phyloP scores from a whole-genome alignment of 1,140 invertebrate genomes.

The Lepidurus arcticus region DNA sequence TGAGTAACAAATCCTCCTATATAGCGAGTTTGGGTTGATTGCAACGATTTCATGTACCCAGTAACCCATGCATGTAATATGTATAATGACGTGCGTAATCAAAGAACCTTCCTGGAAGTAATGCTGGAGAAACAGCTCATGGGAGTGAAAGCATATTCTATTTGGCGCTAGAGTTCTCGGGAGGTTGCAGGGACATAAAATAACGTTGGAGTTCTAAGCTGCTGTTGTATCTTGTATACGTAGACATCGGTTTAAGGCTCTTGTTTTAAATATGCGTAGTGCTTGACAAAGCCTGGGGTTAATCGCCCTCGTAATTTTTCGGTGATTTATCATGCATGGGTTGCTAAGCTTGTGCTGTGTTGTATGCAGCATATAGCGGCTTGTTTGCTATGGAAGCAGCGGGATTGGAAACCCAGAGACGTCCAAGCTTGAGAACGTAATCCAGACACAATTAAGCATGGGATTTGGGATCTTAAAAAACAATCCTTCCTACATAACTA shows the following conservation, averaged over 20 bases:
- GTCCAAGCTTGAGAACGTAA: background rate
- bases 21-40: background rate
- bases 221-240: background rate
- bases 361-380: background rate
- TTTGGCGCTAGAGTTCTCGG: too few relatives aligned
- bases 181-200: too few relatives aligned
- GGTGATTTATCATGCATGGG: slow-evolving; percentile 9
- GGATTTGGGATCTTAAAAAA: slow-evolving; percentile 11
- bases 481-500: background rate
- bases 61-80: background rate
- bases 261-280: background rate
- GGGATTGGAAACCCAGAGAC: slow-evolving; percentile 9
- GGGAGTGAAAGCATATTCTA: too few relatives aligned
- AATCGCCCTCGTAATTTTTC: slow-evolving; percentile 14
- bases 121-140: too few relatives aligned
- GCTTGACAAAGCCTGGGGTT: background rate
- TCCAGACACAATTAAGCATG: slow-evolving; percentile 21
- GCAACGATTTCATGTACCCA: background rate
- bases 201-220: background rate
- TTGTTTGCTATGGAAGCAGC: background rate
- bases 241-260: background rate
- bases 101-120: too few relatives aligned
- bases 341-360: background rate
- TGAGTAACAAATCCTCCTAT: too few relatives aligned
- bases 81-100: background rate